Conservation (phyloP, 2,113 vertebrate species). For the Actenoides hombroni region DNA sequence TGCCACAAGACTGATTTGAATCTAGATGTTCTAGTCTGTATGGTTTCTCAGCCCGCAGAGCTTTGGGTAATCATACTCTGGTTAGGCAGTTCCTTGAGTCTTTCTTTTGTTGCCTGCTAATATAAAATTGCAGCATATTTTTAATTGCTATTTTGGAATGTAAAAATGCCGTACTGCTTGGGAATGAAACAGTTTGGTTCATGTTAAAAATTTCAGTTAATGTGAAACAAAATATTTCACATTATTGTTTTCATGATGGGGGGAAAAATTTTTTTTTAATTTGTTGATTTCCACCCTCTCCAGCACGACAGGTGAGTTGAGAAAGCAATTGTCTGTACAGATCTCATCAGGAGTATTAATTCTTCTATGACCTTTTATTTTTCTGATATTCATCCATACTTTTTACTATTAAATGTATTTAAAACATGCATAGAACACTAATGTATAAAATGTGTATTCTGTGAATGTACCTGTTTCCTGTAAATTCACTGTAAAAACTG, state of each 20-base stretch:
- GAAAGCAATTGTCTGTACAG: neutral
- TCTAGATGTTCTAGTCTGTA: neutral
- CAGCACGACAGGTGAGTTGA: neutral
- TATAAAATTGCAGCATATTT: neutral
- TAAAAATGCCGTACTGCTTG: neutral
- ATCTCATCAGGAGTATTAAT: neutral
- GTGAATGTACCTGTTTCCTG: neutral
- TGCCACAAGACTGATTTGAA: neutral
- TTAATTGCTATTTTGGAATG: neutral
- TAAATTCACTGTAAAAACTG: neutral
- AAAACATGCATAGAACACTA: neutral
- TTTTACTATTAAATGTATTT: neutral
- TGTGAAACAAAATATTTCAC: neutral
- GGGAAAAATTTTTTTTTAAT: too few species aligned
- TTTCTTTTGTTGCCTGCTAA: neutral
- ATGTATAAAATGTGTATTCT: neutral
- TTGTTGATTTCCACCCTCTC: too few species aligned
- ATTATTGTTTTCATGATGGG: neutral
- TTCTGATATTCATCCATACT: neutral
- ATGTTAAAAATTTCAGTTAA: neutral
- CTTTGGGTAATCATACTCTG: neutral
- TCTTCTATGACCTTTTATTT: neutral
- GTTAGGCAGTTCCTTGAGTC: neutral
- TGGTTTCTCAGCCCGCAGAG: neutral
- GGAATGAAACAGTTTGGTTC: neutral